Evolutionary conservation across 2,113 vertebrate species (phyloP), one percentile per base, ranked within the genome.

Genomic region (Cebus imitator): DNA sequence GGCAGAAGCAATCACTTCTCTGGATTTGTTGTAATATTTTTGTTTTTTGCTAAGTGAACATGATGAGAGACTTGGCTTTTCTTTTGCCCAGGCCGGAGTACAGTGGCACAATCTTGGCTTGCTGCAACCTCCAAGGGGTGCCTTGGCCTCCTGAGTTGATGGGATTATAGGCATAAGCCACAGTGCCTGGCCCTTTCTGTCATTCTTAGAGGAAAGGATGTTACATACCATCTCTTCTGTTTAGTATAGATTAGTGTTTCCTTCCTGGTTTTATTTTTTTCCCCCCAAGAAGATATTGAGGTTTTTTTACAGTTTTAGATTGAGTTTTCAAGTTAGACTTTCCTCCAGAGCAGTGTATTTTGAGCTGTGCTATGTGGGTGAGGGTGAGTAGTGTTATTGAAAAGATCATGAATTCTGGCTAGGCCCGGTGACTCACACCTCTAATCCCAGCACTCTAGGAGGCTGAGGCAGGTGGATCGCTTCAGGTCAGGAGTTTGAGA

Each of bases 281-380:
- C 89, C 14, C 52, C 30, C 52, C 45, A 70, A 84, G 79, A 89
- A 52, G 35, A 66, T 40, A 70, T 40, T 81, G 84, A n/a, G 43
- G 61, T 64, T 64, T 78, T 68, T 97, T 93, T 75, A 55, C 76
- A 66, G 82, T 93, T 93, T 80, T 84, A 87, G 50, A 72, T 70
- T 83, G 87, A 87, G 35, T 87, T 91, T 87, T 75, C 92, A 94
- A 75, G 75, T 87, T 91, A 37, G 57, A 91, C 48, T 94, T 94
- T 73, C 17, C 23, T 27, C 13, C 85, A 75, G 45, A 64, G 55
- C 64, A 85, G 16, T 68, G 21, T 45, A 55, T 93, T 87, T 75
- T 32, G 64, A 84, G 55, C 84, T 92, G 64, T n/a, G n/a, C 7
- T 73, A 17, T 45, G 27, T 64, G 64, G 27, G 43, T 83, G 30